phyloP scores from a whole-genome alignment of 2,797 vertebrate genomes.

The Acanthopagrus latus region DNA sequence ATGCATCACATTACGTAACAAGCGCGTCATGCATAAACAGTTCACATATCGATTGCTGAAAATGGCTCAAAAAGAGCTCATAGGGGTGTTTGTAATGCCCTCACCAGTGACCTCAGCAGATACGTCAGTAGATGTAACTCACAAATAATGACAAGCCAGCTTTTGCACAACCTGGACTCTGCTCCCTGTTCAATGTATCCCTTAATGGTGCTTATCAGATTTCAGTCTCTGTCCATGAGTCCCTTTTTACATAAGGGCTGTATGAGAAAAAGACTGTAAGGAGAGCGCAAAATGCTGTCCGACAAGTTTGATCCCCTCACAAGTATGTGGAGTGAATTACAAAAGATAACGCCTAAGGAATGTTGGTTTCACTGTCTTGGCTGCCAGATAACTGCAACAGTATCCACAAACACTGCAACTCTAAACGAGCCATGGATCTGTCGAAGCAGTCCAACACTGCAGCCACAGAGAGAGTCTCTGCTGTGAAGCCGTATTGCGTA shows the following conservation, averaged over 20 bases:
- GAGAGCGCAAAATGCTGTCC: neutral
- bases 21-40: conserved; percentile 42
- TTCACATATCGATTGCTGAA: conserved; percentile 41
- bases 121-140: conserved; percentile 45
- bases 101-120: neutral
- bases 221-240: conserved; percentile 39
- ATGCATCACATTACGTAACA: conserved; percentile 42
- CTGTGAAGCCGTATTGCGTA: neutral
- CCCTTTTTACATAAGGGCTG: conserved; percentile 19
- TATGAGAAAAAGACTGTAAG: neutral
- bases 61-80: conserved; percentile 26
- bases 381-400: neutral
- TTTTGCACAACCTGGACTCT: conserved; percentile 82
- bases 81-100: conserved; percentile 11
- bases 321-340: neutral
- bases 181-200: conserved; percentile 63
- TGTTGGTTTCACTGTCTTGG: conserved; percentile 29
- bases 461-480: neutral
- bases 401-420: neutral
- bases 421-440: neutral
- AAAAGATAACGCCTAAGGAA: neutral
- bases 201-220: conserved; percentile 67
- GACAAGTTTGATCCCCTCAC: conserved; percentile 1
- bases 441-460: conserved; percentile 1
- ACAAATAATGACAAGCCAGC: conserved; percentile 36